Evolutionary conservation across 2,888 invertebrate species (phyloP).

Genomic region (Subacronicta megacephala): DNA sequence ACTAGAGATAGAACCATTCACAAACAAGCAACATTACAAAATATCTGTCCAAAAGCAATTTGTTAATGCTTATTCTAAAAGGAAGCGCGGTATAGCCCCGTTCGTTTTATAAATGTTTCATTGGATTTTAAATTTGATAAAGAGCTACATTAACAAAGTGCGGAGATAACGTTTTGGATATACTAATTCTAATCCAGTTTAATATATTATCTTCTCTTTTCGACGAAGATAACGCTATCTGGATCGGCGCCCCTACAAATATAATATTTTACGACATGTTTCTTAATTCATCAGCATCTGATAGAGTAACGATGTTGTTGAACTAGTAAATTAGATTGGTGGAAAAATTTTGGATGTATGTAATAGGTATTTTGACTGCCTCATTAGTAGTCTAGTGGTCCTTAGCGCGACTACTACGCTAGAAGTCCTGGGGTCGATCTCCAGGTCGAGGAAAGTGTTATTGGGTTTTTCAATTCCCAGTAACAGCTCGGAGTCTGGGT

Average conservation of each 20-base stretch:
- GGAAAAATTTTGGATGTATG: too few species aligned
- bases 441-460: too few species aligned
- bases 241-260: slow-evolving; percentile 63
- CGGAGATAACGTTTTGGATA: slow-evolving; percentile 76
- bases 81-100: slow-evolving; percentile 73
- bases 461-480: too few species aligned
- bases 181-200: slow-evolving; percentile 79
- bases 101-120: slow-evolving; percentile 69
- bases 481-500: too few species aligned
- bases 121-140: slow-evolving; percentile 78
- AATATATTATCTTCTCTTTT: slow-evolving; percentile 69
- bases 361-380: too few species aligned
- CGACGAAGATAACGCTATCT: slow-evolving; percentile 75
- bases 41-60: slow-evolving; percentile 81
- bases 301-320: slow-evolving; percentile 12
- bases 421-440: too few species aligned
- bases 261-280: slow-evolving; percentile 57
- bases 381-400: too few species aligned
- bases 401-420: too few species aligned
- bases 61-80: slow-evolving; percentile 79
- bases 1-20: slow-evolving; percentile 80
- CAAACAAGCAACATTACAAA: slow-evolving; percentile 82
- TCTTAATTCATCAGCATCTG: slow-evolving; percentile 54
- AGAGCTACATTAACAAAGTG: slow-evolving; percentile 76
- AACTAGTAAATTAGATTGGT: slow-evolving; percentile 21